phyloP scores from a whole-genome alignment of 2,888 invertebrate species.

The Eurytoma californica region DNA sequence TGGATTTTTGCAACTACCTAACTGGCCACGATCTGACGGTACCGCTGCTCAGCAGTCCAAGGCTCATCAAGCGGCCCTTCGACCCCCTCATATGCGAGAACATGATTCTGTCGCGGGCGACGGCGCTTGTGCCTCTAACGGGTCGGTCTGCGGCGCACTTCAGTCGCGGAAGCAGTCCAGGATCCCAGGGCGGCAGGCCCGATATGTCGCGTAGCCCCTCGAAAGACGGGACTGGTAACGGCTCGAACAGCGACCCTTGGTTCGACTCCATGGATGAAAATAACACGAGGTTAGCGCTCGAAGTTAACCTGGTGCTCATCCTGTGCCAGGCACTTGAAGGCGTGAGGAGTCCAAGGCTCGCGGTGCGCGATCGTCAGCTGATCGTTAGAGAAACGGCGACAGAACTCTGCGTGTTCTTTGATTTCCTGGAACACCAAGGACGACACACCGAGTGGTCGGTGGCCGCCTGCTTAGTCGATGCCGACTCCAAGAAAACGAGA shows the following conservation, averaged over 20 bases:
- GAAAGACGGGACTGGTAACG: slow-evolving; percentile 45
- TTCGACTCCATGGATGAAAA: slow-evolving; percentile 73
- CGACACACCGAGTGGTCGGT: slow-evolving; percentile 61
- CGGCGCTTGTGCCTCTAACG: slow-evolving; percentile 67
- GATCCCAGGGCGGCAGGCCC: slow-evolving; percentile 22
- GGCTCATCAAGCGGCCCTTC: slow-evolving; percentile 70
- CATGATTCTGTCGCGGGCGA: slow-evolving; percentile 71
- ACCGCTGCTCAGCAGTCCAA: slow-evolving; percentile 69
- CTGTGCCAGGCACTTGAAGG: slow-evolving; percentile 72
- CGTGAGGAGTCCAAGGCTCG: slow-evolving; percentile 69
- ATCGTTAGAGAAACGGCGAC: slow-evolving; percentile 73
- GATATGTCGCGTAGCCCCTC: slow-evolving; percentile 45
- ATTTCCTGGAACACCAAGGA: slow-evolving; percentile 69
- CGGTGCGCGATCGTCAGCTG: slow-evolving; percentile 70
- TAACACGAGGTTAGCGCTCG: slow-evolving; percentile 71
- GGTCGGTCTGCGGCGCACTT: slow-evolving; percentile 61
- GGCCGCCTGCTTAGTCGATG: slow-evolving; percentile 63
- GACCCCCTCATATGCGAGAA: slow-evolving; percentile 74
- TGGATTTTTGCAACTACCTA: slow-evolving; percentile 66
- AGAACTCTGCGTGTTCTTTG: slow-evolving; percentile 72
- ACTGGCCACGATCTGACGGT: slow-evolving; percentile 69
- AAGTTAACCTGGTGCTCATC: slow-evolving; percentile 71
- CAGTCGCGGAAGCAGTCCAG: slow-evolving; percentile 61
- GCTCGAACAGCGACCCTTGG: slow-evolving; percentile 69
- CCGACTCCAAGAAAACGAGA: slow-evolving; percentile 61